Evolutionary conservation across 2,113 vertebrate genomes (phyloP).

Genomic region (Mobula birostris): DNA sequence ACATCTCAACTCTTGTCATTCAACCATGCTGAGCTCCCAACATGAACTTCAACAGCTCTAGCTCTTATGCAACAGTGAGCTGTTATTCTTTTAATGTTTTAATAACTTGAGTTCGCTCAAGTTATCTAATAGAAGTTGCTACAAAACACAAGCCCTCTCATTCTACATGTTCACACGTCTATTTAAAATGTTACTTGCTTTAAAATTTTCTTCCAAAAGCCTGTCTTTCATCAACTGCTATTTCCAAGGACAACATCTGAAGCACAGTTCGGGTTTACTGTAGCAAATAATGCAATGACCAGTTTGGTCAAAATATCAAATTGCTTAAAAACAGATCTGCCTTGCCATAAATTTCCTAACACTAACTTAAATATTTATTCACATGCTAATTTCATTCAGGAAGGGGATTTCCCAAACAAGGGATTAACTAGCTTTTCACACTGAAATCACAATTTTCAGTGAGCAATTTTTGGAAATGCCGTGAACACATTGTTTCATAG

Average conservation of each 20-base stretch:
- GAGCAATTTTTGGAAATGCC: too few relatives aligned
- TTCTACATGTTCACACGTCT: neutral
- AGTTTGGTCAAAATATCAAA: neutral
- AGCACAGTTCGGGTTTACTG: neutral
- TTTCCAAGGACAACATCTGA: neutral
- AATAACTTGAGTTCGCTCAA: neutral
- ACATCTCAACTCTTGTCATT: neutral
- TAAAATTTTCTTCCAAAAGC: neutral
- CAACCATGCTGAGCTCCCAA: neutral
- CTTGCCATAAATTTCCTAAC: too few relatives aligned
- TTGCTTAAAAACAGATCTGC: neutral
- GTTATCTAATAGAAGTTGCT: neutral
- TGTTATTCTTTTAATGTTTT: neutral
- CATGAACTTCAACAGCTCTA: neutral
- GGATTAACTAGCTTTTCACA: neutral
- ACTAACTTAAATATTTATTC: neutral
- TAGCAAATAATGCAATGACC: neutral
- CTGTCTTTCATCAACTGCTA: neutral
- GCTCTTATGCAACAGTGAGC: neutral
- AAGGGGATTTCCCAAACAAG: neutral
- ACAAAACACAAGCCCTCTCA: neutral
- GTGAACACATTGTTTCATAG: neutral
- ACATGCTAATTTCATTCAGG: neutral
- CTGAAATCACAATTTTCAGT: neutral
- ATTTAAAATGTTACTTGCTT: neutral